These are phyloP conservation scores for Nomada flava DNA, from an alignment of 2,888 invertebrate species.

Conservation along the genomic window DNA sequence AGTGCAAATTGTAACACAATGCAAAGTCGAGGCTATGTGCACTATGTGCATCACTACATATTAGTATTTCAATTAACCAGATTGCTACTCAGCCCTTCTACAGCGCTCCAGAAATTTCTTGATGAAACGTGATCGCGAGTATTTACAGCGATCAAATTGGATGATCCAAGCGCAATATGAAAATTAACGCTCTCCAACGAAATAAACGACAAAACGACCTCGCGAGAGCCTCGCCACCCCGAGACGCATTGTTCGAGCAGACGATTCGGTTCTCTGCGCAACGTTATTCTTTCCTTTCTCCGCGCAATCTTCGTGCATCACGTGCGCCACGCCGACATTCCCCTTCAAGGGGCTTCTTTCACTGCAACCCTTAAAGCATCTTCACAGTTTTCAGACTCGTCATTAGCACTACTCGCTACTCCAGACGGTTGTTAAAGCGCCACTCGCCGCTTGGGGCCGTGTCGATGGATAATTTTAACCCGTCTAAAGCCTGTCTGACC, in stretches of 20 bases:
- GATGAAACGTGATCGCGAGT: not conserved
- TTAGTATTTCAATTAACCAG: too few relatives aligned
- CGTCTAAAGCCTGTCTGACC: constrained; percentile 46
- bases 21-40: too few relatives aligned
- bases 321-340: constrained; percentile 45
- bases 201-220: constrained; percentile 3
- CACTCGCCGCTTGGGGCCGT: constrained; percentile 38
- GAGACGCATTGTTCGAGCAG: constrained; percentile 36
- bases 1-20: too few relatives aligned
- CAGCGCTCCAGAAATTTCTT: too few relatives aligned
- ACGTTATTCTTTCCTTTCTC: constrained; percentile 39
- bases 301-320: constrained; percentile 43
- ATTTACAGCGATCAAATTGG: not conserved
- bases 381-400: constrained; percentile 69
- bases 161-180: constrained; percentile 3
- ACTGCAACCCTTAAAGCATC: constrained; percentile 57
- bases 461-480: constrained; percentile 59
- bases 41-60: too few relatives aligned
- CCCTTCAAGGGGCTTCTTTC: constrained; percentile 56
- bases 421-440: constrained; percentile 61
- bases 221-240: not conserved
- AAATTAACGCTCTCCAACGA: constrained; percentile 7
- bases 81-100: too few relatives aligned
- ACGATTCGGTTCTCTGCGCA: constrained; percentile 29
- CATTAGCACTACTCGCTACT: constrained; percentile 67